A percentile compares a stretch with the other conserved stretches of the same genome.
These are phyloP conservation scores for Ariolimax columbianus DNA, from an alignment of 2,888 invertebrate genomes.

Conservation along the genomic window DNA sequence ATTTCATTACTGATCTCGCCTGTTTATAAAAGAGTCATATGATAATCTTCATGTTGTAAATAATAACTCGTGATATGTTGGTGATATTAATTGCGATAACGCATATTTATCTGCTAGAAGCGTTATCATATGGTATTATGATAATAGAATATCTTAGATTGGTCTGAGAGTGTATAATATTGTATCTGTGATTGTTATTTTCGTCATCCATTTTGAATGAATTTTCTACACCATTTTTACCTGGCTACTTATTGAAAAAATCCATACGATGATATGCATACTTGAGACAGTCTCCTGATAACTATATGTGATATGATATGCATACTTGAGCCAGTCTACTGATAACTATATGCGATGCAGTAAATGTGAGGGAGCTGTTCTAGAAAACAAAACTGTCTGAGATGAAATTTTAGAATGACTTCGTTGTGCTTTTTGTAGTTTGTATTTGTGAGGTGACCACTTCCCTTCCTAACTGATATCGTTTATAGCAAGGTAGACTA, in stretches of 20 bases:
- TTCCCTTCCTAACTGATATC: too few species aligned
- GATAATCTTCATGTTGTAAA: constrained; percentile 8
- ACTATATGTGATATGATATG: too few species aligned
- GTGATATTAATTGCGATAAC: constrained; percentile 17
- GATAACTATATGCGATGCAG: too few species aligned
- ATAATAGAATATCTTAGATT: neutral
- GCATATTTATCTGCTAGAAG: neutral
- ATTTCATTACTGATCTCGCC: constrained; percentile 25
- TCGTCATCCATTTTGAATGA: neutral
- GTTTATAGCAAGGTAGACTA: too few species aligned
- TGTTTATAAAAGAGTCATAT: neutral
- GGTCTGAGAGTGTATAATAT: too few species aligned
- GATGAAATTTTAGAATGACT: too few species aligned
- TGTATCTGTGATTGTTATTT: neutral
- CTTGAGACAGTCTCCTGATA: too few species aligned
- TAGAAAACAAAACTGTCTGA: too few species aligned
- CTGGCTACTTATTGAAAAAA: neutral
- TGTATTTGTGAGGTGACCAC: too few species aligned
- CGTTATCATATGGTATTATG: neutral
- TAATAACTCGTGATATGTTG: constrained; percentile 10
- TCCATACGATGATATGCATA: neutral
- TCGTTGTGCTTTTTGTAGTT: too few species aligned
- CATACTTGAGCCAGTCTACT: too few species aligned
- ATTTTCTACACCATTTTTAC: neutral
- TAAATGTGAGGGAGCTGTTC: too few species aligned